Base-by-base conservation (phyloP, 2,888 invertebrate genomes). In the Galerucella pusilla region DNA sequence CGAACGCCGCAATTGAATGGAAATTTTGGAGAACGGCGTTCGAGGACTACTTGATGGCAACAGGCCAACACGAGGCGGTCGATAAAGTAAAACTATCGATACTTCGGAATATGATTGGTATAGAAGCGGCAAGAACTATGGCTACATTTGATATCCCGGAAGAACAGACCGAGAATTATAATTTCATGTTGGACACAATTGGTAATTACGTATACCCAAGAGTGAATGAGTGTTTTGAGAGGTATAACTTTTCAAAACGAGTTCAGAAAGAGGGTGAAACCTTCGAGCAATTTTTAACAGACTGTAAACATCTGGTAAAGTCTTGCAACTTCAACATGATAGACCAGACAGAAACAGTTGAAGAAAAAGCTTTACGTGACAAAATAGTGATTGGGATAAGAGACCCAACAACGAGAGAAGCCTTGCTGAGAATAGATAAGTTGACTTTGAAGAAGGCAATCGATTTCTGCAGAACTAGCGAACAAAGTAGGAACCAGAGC, bases 231-330 rank as follows among this genome's bases (percentile, higher is more conserved):
- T 73, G 74, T 60, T 81, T 80, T 71, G 77, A 77, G 68, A 49
- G 80, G 49, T 79, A 79, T 67, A 80, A 77, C 71, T 81, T 80
- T 71, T 71, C 70, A 75, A 79, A 77, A 71, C 75, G 63, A 71
- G 35, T 46, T 14, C 78, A 79, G 70, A 78, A 76, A 61, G 77
- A 80, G 74, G 77, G 75, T 35, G 80, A 79, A 61, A 20, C 61
- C 2, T 79, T 81, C 59, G 80, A 80, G 59, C 79, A 81, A 42
- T 80, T 80, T 64, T 52, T 78, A 28, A 78, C 78, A 25, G 75
- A 77, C 20, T 74, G 74, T 46, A 75, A 61, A 64, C 76, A 74
- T 45, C 25, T 72, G 12, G 42, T 71, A 59, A 45, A 67, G 57
- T 66, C 49, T 12, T 73, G 71, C 46, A 76, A 76, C 54, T 76